A percentile compares a stretch with the other conserved stretches of the same genome.
phyloP scores from a whole-genome alignment of 2,888 invertebrate genomes.

The Hypomecis atomaria region DNA sequence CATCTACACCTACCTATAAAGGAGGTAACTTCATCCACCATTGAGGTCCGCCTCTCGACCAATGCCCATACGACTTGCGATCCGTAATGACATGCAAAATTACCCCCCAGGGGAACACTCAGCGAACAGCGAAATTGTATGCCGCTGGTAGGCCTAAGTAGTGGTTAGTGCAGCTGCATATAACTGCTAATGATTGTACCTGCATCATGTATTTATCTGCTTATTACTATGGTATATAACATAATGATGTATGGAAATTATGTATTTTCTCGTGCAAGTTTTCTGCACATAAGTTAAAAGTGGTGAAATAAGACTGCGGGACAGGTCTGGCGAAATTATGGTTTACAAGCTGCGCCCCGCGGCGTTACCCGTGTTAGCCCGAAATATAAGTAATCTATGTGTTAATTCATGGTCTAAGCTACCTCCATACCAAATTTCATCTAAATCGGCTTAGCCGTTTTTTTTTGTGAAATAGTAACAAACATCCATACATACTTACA shows the following conservation, averaged over 20 bases:
- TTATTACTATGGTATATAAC: conserved; percentile 6
- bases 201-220: not conserved
- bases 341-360: no score
- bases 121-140: conserved; percentile 29
- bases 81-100: conserved; percentile 61
- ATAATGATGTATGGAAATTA: conserved; percentile 5
- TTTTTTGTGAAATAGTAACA: no score
- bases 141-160: not conserved
- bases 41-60: conserved; percentile 54
- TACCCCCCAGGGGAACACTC: conserved; percentile 48
- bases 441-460: no score
- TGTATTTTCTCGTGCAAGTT: conserved; percentile 6
- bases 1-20: conserved; percentile 1
- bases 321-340: no score
- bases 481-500: no score
- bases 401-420: no score
- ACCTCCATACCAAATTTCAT: no score
- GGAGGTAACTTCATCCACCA: conserved; percentile 22
- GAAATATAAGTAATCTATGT: no score
- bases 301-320: no score
- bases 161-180: conserved; percentile 15
- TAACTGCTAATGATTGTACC: conserved; percentile 11
- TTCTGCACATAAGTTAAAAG: no score
- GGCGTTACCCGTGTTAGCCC: no score
- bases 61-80: conserved; percentile 52